Percentiles rank a stretch among this genome's conserved stretches.
Conservation (phyloP, 2,888 invertebrate species). For the Rosalia funebris region DNA sequence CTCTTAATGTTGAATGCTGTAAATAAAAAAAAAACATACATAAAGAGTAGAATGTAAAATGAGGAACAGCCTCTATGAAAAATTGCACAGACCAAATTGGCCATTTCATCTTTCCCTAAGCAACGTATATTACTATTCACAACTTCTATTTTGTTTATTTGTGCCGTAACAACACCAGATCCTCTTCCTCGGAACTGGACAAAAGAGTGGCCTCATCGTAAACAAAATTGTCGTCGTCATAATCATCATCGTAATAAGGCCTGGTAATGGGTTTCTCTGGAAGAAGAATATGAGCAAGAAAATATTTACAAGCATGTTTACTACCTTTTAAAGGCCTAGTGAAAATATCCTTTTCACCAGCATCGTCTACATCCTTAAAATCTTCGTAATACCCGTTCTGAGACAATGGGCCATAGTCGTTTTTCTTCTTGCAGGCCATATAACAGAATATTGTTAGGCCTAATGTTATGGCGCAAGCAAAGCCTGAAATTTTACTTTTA, state of each 20-base stretch:
- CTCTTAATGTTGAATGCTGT: not conserved
- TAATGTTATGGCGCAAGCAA: conserved; percentile 68
- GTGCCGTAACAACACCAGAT: conserved; percentile 4
- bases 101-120: too few relatives aligned
- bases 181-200: conserved; percentile 40
- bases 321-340: conserved; percentile 49
- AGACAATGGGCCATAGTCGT: conserved; percentile 53
- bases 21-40: not conserved
- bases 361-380: conserved; percentile 51
- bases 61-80: not conserved
- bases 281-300: conserved; percentile 38
- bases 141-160: too few relatives aligned
- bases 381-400: conserved; percentile 49
- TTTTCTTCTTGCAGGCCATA: conserved; percentile 64
- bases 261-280: conserved; percentile 60
- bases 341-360: conserved; percentile 53
- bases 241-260: conserved; percentile 80
- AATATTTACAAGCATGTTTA: not conserved
- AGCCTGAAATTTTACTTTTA: conserved; percentile 61
- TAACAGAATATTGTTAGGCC: conserved; percentile 69
- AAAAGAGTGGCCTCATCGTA: conserved; percentile 4
- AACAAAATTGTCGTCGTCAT: conserved; percentile 60
- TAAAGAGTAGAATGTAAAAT: not conserved
- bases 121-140: too few relatives aligned
- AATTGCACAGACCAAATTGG: too few relatives aligned